Base-by-base conservation (phyloP, 2,888 invertebrate genomes). In the Drosophila lacicola region DNA sequence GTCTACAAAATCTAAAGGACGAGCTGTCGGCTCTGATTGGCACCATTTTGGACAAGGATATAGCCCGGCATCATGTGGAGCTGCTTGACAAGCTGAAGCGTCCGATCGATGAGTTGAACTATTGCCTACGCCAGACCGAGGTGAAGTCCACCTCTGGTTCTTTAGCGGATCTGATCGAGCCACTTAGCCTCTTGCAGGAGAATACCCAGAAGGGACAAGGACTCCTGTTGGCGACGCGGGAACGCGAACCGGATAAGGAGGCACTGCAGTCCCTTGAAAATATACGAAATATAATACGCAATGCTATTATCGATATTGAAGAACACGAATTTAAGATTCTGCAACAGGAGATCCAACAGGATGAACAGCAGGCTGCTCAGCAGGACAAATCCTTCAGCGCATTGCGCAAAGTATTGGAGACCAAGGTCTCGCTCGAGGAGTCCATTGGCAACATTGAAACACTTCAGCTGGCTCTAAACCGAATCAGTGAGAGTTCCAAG, bases 1-100 rank as follows among this genome's bases (percentile, higher is more conserved):
- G 88, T 6, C 93, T 93, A 78, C 91, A 78, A 42, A 91, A 69
- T 91, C 93, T 91, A 89, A 94, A 90, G 92, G 94, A 93, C 89
- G 90, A 94, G 75, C 88, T 95, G 17, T 94, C 94, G 0, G 93
- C 93, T 73, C 90, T 94, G 10, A 92, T 95, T 58, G 94, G 94
- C 88, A 94, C 94, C 70, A 94, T 94, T 4, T 92, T 95, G 58
- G 94, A 94, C 74, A 88, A 83, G 19, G 88, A 91, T 9, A 84
- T 92, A 2, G 90, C 90, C 25, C 91, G 91, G 29, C 91, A 91
- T 60, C 91, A 92, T 46, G 80, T 94, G 5, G 91, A 92, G 6
- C 91, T 94, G 8, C 82, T 94, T 13, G 93, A 94, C 69, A 93
- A 92, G 74, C 82, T 94, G 1, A 92, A 93, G 36, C 93, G 93